Evolutionary conservation across 1,140 invertebrate species (phyloP).

Genomic region (Euschistus heros): DNA sequence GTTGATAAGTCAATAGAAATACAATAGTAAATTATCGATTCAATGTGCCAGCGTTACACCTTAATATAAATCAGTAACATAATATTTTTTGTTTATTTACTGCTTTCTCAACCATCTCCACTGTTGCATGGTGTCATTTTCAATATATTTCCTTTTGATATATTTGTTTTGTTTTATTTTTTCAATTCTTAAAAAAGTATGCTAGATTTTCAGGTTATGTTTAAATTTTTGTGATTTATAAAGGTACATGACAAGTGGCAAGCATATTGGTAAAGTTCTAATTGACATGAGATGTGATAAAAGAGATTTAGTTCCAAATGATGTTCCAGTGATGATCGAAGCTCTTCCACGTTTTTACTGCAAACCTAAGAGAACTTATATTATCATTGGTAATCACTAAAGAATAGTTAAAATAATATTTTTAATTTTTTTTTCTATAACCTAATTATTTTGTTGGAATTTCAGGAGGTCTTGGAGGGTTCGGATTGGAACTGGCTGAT

Average conservation of each 20-base stretch:
- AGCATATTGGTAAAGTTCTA: constrained; percentile 80
- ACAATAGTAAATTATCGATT: too few species aligned
- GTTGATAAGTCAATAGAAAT: too few species aligned
- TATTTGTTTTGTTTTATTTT: too few species aligned
- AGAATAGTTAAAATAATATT: neutral
- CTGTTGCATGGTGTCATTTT: too few species aligned
- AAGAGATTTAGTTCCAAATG: constrained; percentile 21
- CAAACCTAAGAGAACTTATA: constrained; percentile 36
- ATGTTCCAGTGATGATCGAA: neutral
- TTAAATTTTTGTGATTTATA: constrained; percentile 10
- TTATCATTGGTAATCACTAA: constrained; percentile 36
- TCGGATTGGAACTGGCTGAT: constrained; percentile 80
- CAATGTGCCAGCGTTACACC: too few species aligned
- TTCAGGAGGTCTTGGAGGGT: constrained; percentile 73
- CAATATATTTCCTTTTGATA: too few species aligned
- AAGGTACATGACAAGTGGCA: constrained; percentile 67
- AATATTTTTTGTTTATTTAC: too few species aligned
- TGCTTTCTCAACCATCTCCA: too few species aligned
- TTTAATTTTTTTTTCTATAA: constrained; percentile 4
- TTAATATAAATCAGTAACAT: too few species aligned
- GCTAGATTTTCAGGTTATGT: neutral
- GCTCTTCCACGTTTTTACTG: constrained; percentile 41
- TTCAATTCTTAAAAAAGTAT: neutral
- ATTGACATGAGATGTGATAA: constrained; percentile 53
- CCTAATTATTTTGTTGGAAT: constrained; percentile 28